These are phyloP conservation scores for Hyphantria cunea DNA, from an alignment of 1,140 invertebrate genomes.

Conservation along the genomic window DNA sequence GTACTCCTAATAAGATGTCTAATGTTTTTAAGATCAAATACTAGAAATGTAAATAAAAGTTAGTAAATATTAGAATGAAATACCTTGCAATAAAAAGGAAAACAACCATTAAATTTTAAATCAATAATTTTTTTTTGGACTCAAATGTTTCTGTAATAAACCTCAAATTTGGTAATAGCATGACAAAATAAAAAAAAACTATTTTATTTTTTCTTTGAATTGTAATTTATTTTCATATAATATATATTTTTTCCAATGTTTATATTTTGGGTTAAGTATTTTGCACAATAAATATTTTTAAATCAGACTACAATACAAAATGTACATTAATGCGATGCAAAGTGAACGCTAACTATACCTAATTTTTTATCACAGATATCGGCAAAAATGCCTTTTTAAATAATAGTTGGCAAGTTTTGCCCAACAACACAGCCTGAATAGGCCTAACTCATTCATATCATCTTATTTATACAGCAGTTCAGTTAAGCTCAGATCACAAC, in stretches of 20 bases:
- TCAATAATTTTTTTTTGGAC: too few relatives aligned
- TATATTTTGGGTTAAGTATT: slow-evolving; percentile 59
- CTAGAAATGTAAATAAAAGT: too few relatives aligned
- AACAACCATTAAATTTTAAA: too few relatives aligned
- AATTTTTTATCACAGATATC: slow-evolving; percentile 78
- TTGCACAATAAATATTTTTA: slow-evolving; percentile 79
- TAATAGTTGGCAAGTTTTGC: slow-evolving; percentile 64
- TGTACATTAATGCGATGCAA: slow-evolving; percentile 65
- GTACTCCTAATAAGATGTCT: too few relatives aligned
- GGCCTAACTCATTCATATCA: slow-evolving; percentile 45
- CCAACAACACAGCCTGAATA: slow-evolving; percentile 62
- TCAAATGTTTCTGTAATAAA: too few relatives aligned
- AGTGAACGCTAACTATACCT: slow-evolving; percentile 59
- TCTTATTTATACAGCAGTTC: slow-evolving; percentile 29
- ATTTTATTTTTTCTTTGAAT: slow-evolving; percentile 11
- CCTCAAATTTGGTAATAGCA: too few relatives aligned
- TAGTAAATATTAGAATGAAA: too few relatives aligned
- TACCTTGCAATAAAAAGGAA: too few relatives aligned
- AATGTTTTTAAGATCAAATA: too few relatives aligned
- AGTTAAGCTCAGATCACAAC: slow-evolving; percentile 33
- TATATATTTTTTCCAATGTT: slow-evolving; percentile 58
- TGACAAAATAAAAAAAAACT: slow-evolving; percentile 20
- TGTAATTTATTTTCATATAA: slow-evolving; percentile 23
- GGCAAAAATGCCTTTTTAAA: slow-evolving; percentile 66
- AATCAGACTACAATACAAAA: slow-evolving; percentile 72